Conservation (phyloP, 2,113 vertebrate species). For the Himantopus leucocephalus region DNA sequence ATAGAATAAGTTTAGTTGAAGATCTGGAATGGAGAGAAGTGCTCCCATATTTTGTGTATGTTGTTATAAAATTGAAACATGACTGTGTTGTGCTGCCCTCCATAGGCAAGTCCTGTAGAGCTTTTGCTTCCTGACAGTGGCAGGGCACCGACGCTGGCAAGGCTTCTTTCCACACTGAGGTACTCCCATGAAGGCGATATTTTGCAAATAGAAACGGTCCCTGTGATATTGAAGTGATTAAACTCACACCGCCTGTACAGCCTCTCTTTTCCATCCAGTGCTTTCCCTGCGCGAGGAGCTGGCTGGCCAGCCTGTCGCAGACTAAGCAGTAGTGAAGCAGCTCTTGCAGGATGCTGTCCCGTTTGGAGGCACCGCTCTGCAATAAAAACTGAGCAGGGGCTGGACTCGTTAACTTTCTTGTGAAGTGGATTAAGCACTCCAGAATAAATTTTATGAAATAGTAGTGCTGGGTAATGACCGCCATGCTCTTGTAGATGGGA, state of each 20-base stretch:
- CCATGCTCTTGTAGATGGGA: neutral
- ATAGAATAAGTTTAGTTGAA: neutral
- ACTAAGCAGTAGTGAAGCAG: neutral
- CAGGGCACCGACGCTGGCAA: neutral
- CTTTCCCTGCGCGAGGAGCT: neutral
- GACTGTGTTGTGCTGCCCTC: neutral
- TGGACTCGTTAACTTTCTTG: neutral
- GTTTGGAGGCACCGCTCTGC: fast-evolving
- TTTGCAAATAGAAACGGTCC: neutral
- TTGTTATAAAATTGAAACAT: neutral
- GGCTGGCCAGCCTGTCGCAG: neutral
- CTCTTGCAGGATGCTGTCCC: neutral
- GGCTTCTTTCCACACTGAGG: neutral
- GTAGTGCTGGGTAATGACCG: neutral
- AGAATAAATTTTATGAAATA: neutral
- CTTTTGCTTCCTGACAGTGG: neutral
- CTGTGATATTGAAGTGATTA: neutral
- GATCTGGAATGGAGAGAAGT: neutral
- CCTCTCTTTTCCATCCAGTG: fast-evolving
- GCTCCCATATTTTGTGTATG: neutral
- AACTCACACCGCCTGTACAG: fast-evolving
- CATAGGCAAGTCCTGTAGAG: neutral
- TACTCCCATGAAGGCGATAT: neutral
- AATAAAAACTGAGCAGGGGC: neutral
- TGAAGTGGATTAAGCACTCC: neutral